Evolutionary conservation across 2,888 invertebrate genomes (phyloP), one percentile per base, ranked within the genome.

Genomic region (Mimachlamys varia): DNA sequence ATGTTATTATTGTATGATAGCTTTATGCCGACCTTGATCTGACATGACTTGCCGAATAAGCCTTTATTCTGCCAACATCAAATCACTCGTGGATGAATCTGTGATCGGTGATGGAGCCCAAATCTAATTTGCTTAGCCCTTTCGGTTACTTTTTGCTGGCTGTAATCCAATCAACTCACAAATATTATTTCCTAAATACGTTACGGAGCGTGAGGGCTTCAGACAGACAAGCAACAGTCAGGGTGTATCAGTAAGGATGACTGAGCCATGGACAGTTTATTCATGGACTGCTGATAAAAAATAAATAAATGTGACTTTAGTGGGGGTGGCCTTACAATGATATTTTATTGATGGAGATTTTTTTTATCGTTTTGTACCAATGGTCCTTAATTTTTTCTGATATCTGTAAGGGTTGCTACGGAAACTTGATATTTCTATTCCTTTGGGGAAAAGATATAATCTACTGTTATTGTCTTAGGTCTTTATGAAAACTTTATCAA

Each of bases 31-130:
- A 76, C 33, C 76, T 76, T 2, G 33, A 76, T 76, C 27, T 33
- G 12, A 13, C 76, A 76, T 76, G 7, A 76, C 27, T 76, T 27
- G 76, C 13, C 2, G 76, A 76, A 76, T 76, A 76, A 76, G 76
- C 33, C 33, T 76, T 76, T 22, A 76, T 76, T 76, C 33, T 76
- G 76, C 76, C 76, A 76, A 76, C 76, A 76, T 76, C 76, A 76
- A 76, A 76, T 76, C 76, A 76, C 76, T 76, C 33, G 22, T 76
- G 76, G 76, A 76, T 76, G 33, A 76, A 76, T 76, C 76, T 76
- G 76, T 76, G 76, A 76, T 76, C 27, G 76, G 76, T 76, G 76
- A 76, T 76, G 76, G 76, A 76, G 33, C 27, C 76, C 15, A 76
- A 76, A 76, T 76, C 76, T 76, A 76, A 76, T 76, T 76, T 76